Conservation (phyloP, 2,113 vertebrate species). For the Macaca fascicularis region T2T-MFA8v1.1 NC_088376.1:128760501-128761000, state of each 20-base stretch:
- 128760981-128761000: too few species aligned
- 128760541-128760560: slow-evolving; percentile 43
- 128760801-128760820: accelerated
- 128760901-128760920: too few species aligned
- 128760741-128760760: background rate
- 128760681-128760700: background rate
- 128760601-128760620: slow-evolving; percentile 35
- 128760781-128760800: background rate
- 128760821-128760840: background rate
- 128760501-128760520: background rate
- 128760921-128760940: too few species aligned
- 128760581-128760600: slow-evolving; percentile 69
- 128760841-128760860: too few species aligned
- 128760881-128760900: too few species aligned
- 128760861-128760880: too few species aligned
- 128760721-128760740: too few species aligned
- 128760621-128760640: background rate
- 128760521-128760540: slow-evolving; percentile 64
- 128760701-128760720: background rate
- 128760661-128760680: background rate
- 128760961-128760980: too few species aligned
- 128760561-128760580: slow-evolving; percentile 33
- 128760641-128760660: background rate
- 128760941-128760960: too few species aligned
- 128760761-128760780: background rate